Percentiles rank a stretch among this genome's conserved stretches.
Conservation (phyloP, 2,888 invertebrate species). For the Pilophorus perplexus region DNA sequence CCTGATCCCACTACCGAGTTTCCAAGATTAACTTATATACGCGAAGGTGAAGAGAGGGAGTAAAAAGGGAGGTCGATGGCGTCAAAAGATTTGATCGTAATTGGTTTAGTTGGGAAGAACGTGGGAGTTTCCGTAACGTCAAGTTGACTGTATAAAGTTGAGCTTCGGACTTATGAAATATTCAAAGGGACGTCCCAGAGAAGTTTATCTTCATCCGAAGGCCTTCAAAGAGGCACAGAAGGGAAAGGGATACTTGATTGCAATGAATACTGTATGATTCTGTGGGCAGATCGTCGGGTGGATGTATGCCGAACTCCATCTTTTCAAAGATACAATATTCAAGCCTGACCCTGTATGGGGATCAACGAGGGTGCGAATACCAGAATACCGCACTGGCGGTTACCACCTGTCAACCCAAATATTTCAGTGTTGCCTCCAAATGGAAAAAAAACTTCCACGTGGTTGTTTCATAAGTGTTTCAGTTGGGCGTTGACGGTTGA, state of each 20-base stretch:
- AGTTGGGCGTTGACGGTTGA: neutral
- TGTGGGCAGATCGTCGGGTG: neutral
- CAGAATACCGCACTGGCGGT: no score
- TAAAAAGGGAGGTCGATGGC: no score
- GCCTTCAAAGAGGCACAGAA: neutral
- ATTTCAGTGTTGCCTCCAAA: no score
- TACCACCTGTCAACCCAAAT: no score
- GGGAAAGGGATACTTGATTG: neutral
- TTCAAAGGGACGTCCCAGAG: neutral
- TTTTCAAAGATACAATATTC: neutral
- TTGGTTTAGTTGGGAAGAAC: slow-evolving; percentile 6
- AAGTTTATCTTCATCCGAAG: neutral
- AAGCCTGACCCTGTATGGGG: no score
- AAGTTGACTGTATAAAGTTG: slow-evolving; percentile 3
- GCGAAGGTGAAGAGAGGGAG: no score
- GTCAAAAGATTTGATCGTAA: no score
- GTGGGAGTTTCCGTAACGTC: slow-evolving; percentile 1
- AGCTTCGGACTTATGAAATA: neutral
- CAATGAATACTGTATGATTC: slow-evolving; percentile 7
- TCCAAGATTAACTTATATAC: no score
- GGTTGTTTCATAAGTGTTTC: neutral
- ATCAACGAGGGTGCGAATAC: no score
- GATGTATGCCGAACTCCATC: neutral
- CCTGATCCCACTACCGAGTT: no score
- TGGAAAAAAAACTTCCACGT: no score